Evolutionary conservation across 2,797 vertebrate species (phyloP), one percentile per base, ranked within the genome.

Genomic region (Brachyalestes nurse): DNA sequence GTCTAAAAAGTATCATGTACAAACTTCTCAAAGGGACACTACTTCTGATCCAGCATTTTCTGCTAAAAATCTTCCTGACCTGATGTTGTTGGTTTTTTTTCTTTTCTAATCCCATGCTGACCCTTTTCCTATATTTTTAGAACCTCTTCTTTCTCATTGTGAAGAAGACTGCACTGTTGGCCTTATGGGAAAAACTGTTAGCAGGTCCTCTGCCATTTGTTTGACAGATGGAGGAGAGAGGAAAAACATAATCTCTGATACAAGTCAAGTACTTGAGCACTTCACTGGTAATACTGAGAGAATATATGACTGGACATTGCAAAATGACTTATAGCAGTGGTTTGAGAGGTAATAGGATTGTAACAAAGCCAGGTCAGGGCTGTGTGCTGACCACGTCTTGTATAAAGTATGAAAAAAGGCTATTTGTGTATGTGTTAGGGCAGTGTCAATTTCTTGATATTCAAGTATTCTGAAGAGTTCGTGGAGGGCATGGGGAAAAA

Each of bases 311-410:
- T 57, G 38, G 21, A 21, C 40, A n/a, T 5, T 38, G 38, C 16
- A 17, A 72, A 38, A 5, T 69, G 23, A 64, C 38, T 55, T 57
- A 28, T 38, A 28, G 53, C 25, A 51, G 42, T 62, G 42, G 42
- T 42, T 38, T 72, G 40, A 25, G 42, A 78, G 17, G 25, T 67
- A 71, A 72, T 0, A 10, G 55, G 21, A 40, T 49, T 65, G 25
- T 49, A 67, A 80, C 53, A n/a, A 66, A 58, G 42, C 61, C 34
- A 80, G 71, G 70, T 74, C 28, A 73, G 60, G 17, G n/a, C 23
- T 53, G n/a, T 19, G 70, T 42, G 60, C 25, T 58, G 53, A 72
- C 13, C 61, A 49, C 40, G 42, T 28, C 28, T 28, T 28, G 28
- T 28, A 28, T 28, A 28, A 28, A 28, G 28, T 28, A 28, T 3